phyloP scores from a whole-genome alignment of 2,797 vertebrate genomes.

The Eulemur rubriventer region DNA sequence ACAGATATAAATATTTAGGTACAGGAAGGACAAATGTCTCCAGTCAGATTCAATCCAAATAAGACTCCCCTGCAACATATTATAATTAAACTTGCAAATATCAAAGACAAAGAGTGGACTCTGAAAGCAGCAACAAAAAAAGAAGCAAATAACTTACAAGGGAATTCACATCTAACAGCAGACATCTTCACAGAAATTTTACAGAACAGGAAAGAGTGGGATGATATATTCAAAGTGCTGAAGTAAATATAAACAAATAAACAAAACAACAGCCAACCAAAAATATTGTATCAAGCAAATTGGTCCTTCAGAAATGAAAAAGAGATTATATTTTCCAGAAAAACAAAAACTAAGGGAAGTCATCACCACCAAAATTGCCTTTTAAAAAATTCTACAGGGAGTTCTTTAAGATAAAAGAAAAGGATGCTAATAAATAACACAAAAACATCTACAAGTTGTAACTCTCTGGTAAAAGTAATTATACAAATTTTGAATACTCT shows the following conservation, averaged over 20 bases:
- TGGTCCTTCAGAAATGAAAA: neutral
- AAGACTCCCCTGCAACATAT: neutral
- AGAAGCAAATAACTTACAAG: neutral
- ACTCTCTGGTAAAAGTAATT: neutral
- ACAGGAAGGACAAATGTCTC: neutral
- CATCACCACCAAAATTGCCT: neutral
- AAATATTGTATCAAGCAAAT: neutral
- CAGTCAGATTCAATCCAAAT: neutral
- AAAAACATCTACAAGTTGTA: neutral
- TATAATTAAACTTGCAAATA: neutral
- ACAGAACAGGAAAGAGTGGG: neutral
- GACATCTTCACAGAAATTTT: neutral
- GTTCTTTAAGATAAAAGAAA: neutral
- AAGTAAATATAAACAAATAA: neutral
- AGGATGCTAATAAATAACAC: neutral
- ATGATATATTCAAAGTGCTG: neutral
- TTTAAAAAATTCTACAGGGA: neutral
- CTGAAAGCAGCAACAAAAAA: neutral
- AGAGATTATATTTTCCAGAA: neutral
- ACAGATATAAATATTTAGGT: neutral
- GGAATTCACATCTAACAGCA: neutral
- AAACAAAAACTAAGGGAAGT: neutral
- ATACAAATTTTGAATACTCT: neutral
- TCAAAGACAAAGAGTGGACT: neutral
- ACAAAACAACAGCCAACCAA: neutral